Percentiles rank a stretch among this genome's conserved stretches.
Conservation (phyloP, 1,140 invertebrate species). For the Aphelenchoides besseyi region DNA sequence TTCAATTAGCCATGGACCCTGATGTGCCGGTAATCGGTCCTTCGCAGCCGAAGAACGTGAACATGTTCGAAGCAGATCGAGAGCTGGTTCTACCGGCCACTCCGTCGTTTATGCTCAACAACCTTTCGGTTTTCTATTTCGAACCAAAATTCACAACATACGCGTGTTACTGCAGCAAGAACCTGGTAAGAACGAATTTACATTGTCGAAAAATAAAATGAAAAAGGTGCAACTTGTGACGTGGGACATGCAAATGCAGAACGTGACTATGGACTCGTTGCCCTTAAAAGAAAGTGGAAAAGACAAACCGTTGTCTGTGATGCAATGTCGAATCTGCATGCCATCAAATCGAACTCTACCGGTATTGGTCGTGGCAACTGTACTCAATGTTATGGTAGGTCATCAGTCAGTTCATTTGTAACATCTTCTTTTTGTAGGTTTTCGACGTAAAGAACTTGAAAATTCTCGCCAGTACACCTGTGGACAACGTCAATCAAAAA, state of each 20-base stretch:
- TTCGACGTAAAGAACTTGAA: constrained; percentile 30
- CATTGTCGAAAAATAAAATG: background rate
- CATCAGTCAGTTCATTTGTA: constrained; percentile 20
- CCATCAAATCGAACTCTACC: constrained; percentile 26
- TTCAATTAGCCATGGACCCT: constrained; percentile 5
- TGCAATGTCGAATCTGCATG: constrained; percentile 31
- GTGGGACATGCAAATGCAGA: constrained; percentile 21
- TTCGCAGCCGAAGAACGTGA: constrained; percentile 6
- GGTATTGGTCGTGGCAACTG: constrained; percentile 33
- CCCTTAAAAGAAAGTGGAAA: constrained; percentile 18
- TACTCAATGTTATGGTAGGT: constrained; percentile 33
- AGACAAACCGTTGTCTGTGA: constrained; percentile 20
- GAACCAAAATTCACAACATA: constrained; percentile 23
- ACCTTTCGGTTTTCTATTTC: constrained; percentile 17
- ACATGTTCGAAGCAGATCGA: constrained; percentile 21
- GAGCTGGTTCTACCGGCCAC: constrained; percentile 11
- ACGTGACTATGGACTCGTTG: constrained; percentile 13
- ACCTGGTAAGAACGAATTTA: constrained; percentile 3
- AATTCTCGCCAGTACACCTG: constrained; percentile 10
- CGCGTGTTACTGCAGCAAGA: constrained; percentile 11
- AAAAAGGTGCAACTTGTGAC: constrained; percentile 10
- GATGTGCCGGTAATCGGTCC: constrained; percentile 8
- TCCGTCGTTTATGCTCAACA: constrained; percentile 9
- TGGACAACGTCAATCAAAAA: constrained; percentile 23
- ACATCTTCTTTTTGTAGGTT: constrained; percentile 36